Evolutionary conservation across 2,888 invertebrate genomes (phyloP).

Genomic region (Phaedon cochleariae): DNA sequence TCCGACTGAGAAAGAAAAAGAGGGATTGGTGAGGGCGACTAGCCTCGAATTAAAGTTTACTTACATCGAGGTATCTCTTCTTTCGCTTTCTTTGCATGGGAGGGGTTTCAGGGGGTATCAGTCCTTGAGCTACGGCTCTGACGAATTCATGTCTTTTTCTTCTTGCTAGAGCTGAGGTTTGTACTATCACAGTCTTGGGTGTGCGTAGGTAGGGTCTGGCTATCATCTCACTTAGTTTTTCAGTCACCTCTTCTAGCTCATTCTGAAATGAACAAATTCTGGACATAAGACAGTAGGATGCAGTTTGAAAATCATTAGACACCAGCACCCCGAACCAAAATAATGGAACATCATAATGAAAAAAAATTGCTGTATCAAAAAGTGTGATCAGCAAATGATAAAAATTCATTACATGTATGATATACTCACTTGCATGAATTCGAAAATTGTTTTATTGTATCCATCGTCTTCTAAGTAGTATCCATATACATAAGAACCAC

Average conservation of each 20-base stretch:
- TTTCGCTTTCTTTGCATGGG: conserved; percentile 66
- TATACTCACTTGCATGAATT: conserved; percentile 73
- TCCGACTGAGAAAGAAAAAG: conserved; percentile 54
- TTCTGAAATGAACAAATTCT: conserved; percentile 63
- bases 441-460: conserved; percentile 73
- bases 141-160: conserved; percentile 72
- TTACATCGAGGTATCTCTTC: conserved; percentile 62
- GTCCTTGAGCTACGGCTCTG: conserved; percentile 67
- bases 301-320: not conserved
- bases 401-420: too few species aligned
- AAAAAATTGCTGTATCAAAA: too few species aligned
- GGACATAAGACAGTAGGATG: not conserved
- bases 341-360: too few species aligned
- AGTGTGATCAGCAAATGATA: too few species aligned
- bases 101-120: conserved; percentile 69
- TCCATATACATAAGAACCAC: conserved; percentile 75
- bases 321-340: too few species aligned
- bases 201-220: conserved; percentile 71
- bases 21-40: too few species aligned
- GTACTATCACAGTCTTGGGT: conserved; percentile 69
- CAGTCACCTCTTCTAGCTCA: conserved; percentile 72
- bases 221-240: conserved; percentile 72
- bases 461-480: conserved; percentile 73
- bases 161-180: conserved; percentile 68
- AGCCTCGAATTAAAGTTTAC: too few species aligned